These are phyloP conservation scores for Myrmecobius fasciatus DNA, from an alignment of 2,113 vertebrate genomes.

Conservation along the genomic window DNA sequence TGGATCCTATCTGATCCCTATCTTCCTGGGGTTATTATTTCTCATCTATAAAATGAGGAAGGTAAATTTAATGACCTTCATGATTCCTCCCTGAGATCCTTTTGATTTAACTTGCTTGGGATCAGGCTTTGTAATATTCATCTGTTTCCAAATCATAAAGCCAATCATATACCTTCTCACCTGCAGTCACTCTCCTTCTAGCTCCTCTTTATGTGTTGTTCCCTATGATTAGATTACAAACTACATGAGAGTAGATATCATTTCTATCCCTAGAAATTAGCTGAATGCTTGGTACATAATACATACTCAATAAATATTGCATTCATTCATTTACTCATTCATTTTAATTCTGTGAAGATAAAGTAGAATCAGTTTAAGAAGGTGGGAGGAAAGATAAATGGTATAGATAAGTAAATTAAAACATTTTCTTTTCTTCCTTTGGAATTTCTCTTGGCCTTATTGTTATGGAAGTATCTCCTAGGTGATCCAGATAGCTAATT, in stretches of 20 bases:
- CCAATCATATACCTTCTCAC: not conserved
- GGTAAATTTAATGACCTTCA: not conserved
- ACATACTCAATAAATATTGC: too few species aligned
- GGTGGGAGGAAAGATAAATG: not conserved
- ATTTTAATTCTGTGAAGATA: too few species aligned
- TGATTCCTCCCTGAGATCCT: not conserved
- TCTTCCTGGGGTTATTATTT: not conserved
- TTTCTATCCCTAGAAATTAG: not conserved
- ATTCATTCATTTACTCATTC: too few species aligned
- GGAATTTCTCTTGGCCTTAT: not conserved
- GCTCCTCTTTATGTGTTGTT: not conserved
- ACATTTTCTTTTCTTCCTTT: not conserved
- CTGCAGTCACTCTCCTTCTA: not conserved
- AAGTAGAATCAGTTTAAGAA: slow-evolving; percentile 17
- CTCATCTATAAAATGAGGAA: not conserved
- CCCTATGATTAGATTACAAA: not conserved
- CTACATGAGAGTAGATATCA: not conserved
- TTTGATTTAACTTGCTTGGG: not conserved
- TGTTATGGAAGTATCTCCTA: not conserved
- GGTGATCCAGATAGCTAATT: not conserved
- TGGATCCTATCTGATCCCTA: not conserved
- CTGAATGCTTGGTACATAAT: not conserved
- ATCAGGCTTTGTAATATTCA: not conserved
- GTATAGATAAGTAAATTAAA: slow-evolving; percentile 5
- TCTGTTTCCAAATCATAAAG: not conserved